Evolutionary conservation across 1,140 invertebrate species (phyloP).

Genomic region (Drosophila trapezifrons): DNA sequence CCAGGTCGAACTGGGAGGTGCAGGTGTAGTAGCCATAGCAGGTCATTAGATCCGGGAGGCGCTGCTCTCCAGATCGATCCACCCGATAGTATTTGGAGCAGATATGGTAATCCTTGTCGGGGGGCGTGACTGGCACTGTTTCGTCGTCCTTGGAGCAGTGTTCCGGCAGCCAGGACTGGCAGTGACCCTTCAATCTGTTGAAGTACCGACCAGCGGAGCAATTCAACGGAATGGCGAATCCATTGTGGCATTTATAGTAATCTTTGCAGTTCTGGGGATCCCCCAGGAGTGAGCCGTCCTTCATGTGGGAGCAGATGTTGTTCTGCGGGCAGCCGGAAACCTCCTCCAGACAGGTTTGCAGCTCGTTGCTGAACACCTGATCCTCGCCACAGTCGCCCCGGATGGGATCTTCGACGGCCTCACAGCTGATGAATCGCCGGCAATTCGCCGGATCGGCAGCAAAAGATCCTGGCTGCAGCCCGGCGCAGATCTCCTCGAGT

Average conservation of each 20-base stretch:
- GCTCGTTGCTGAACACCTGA: conserved; percentile 42
- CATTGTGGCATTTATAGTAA: conserved; percentile 45
- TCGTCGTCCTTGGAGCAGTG: conserved; percentile 23
- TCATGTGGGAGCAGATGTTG: conserved; percentile 33
- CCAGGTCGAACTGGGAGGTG: conserved; percentile 28
- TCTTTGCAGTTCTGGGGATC: conserved; percentile 35
- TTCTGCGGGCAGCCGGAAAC: conserved; percentile 42
- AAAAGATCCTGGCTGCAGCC: conserved; percentile 1
- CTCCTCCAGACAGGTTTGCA: conserved; percentile 38
- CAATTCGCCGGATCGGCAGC: conserved; percentile 43
- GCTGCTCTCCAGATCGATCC: conserved; percentile 25
- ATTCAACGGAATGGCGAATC: conserved; percentile 4
- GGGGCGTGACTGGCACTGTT: background rate
- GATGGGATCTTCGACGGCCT: background rate
- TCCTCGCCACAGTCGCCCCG: conserved; percentile 6
- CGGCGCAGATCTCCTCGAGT: conserved; percentile 30
- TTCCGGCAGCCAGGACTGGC: conserved; percentile 33
- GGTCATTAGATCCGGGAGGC: conserved; percentile 40
- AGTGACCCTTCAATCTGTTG: conserved; percentile 26
- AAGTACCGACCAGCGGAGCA: conserved; percentile 53
- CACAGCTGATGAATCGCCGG: conserved; percentile 21
- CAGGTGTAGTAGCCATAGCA: conserved; percentile 56
- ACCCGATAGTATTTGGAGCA: conserved; percentile 37
- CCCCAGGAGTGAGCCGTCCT: conserved; percentile 22
- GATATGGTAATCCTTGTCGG: conserved; percentile 14